phyloP scores from a whole-genome alignment of 2,113 vertebrate species.

The Seriola quinqueradiata region DNA sequence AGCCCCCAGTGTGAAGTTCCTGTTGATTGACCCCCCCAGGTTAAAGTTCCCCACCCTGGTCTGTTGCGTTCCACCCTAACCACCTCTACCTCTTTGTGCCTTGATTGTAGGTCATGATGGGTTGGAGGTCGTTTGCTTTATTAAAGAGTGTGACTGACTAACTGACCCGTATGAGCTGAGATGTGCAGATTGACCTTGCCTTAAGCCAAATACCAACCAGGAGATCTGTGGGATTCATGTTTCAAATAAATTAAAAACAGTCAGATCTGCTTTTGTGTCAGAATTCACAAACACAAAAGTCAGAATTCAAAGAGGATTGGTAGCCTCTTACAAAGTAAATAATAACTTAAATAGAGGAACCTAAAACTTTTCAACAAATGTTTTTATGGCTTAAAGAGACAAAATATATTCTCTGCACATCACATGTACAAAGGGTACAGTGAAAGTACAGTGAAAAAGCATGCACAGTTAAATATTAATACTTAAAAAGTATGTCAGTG shows the following conservation, averaged over 20 bases:
- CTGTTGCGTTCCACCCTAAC: constrained; percentile 45
- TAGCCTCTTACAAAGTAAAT: not conserved
- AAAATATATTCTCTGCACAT: not conserved
- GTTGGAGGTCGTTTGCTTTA: constrained; percentile 69
- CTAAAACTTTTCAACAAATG: no score
- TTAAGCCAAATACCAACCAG: constrained; percentile 57
- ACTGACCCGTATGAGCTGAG: constrained; percentile 45
- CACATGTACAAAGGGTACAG: not conserved
- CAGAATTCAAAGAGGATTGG: not conserved
- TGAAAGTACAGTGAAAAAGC: not conserved
- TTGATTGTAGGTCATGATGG: constrained; percentile 67
- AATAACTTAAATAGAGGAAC: no score
- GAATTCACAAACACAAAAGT: not conserved
- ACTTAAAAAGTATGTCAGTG: not conserved
- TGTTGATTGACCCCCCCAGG: constrained; percentile 67
- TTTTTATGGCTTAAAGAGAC: no score
- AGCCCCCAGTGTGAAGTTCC: constrained; percentile 66
- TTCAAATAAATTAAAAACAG: constrained; percentile 32
- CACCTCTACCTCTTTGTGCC: constrained; percentile 58
- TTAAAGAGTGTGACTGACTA: constrained; percentile 78
- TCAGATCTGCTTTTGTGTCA: not conserved
- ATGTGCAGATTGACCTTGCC: constrained; percentile 64
- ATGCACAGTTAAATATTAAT: not conserved
- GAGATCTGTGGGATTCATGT: constrained; percentile 31
- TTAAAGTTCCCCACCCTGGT: constrained; percentile 69